Evolutionary conservation across 1,140 invertebrate species (phyloP).

Genomic region (Augochlora pura): DNA sequence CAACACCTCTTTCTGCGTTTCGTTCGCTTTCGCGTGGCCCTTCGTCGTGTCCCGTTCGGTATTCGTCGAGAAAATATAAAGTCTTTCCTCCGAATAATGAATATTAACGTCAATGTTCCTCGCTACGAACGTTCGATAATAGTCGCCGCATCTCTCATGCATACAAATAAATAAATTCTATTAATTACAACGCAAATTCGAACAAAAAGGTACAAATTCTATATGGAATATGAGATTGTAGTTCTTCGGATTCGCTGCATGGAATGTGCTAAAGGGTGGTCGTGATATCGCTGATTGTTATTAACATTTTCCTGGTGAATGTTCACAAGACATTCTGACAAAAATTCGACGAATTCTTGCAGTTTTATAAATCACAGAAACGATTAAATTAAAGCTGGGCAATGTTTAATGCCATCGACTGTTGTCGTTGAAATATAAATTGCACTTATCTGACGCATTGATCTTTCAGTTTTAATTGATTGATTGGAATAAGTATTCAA

Average conservation of each 20-base stretch:
- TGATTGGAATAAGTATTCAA: no score
- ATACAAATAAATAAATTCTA: slow-evolving; percentile 62
- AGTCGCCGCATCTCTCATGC: slow-evolving; percentile 10
- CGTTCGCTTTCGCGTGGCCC: neutral
- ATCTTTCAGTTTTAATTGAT: no score
- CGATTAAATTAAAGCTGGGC: no score
- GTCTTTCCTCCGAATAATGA: neutral
- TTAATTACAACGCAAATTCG: slow-evolving; percentile 60
- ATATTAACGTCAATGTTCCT: neutral
- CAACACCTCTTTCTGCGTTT: neutral
- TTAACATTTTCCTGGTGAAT: slow-evolving; percentile 1
- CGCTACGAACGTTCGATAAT: slow-evolving; percentile 7
- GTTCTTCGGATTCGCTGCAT: slow-evolving; percentile 49
- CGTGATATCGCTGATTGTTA: slow-evolving; percentile 23
- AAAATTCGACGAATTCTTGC: neutral
- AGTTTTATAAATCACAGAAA: no score
- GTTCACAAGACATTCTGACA: neutral
- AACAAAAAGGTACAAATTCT: slow-evolving; percentile 65
- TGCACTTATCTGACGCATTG: no score
- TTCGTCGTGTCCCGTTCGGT: neutral
- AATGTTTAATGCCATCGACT: no score
- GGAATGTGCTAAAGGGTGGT: slow-evolving; percentile 61
- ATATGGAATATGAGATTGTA: slow-evolving; percentile 65
- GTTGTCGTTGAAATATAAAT: no score
- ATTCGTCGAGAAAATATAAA: neutral